A percentile compares a stretch with the other conserved stretches of the same genome.
Conservation (phyloP, 2,888 invertebrate genomes). For the Ceratothoa steindachneri region DNA sequence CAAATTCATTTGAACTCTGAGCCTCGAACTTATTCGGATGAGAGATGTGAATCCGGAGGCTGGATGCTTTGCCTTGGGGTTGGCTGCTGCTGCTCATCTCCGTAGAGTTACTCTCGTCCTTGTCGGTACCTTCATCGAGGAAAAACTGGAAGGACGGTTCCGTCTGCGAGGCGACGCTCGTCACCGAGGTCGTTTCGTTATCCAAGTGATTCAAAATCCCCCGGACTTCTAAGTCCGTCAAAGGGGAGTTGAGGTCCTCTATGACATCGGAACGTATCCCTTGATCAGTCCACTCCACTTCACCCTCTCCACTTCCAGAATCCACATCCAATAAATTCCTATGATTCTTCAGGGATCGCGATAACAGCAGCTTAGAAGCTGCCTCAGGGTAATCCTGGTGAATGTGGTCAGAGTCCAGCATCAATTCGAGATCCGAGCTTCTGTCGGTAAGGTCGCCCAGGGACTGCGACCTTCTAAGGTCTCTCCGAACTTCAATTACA, state of each 20-base stretch:
- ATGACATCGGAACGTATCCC: constrained; percentile 54
- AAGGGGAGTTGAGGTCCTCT: constrained; percentile 57
- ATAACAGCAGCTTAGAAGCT: constrained; percentile 54
- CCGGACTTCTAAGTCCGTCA: constrained; percentile 57
- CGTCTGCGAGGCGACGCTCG: constrained; percentile 3
- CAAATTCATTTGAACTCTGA: constrained; percentile 55
- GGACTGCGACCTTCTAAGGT: constrained; percentile 56
- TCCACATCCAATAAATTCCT: constrained; percentile 37
- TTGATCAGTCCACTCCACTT: constrained; percentile 51
- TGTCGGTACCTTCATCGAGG: constrained; percentile 45
- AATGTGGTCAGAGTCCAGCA: constrained; percentile 57
- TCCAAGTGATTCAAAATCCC: constrained; percentile 54
- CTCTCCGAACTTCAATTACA: constrained; percentile 45
- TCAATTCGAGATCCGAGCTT: constrained; percentile 47
- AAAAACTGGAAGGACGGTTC: constrained; percentile 43
- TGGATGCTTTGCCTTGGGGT: constrained; percentile 30
- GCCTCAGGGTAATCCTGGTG: constrained; percentile 59
- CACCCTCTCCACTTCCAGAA: constrained; percentile 47
- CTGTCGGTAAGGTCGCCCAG: constrained; percentile 56
- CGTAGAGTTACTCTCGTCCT: constrained; percentile 46
- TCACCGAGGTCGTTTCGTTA: constrained; percentile 13
- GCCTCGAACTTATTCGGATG: constrained; percentile 37
- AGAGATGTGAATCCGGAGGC: constrained; percentile 44
- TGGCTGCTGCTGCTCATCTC: constrained; percentile 27
- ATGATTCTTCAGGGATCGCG: constrained; percentile 46